These are phyloP conservation scores for Brachypalpus laphriformis DNA, from an alignment of 2,888 invertebrate species.

Conservation along the genomic window DNA sequence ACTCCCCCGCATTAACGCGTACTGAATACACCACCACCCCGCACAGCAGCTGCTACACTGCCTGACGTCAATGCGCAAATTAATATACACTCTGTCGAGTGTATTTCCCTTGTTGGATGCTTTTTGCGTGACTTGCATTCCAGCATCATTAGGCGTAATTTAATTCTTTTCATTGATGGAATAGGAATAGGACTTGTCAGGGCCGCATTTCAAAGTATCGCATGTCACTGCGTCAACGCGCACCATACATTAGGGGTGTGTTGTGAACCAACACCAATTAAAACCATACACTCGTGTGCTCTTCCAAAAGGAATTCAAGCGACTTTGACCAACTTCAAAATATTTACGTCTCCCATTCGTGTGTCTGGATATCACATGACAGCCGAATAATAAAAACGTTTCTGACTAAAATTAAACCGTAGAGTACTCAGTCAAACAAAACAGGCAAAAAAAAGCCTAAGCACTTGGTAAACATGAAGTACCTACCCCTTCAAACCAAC, in stretches of 20 bases:
- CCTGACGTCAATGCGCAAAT: slow-evolving; percentile 12
- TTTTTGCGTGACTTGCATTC: slow-evolving; percentile 40
- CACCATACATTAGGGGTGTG: background rate
- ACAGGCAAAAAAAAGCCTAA: background rate
- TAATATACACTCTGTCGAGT: background rate
- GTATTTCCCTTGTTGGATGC: background rate
- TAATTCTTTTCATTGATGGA: background rate
- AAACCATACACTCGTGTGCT: background rate
- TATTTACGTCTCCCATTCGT: background rate
- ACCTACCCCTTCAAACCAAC: background rate
- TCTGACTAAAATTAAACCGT: slow-evolving; percentile 41
- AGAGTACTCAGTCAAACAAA: slow-evolving; percentile 32
- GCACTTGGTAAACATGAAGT: slow-evolving; percentile 34
- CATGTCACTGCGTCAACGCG: background rate
- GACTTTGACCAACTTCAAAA: background rate
- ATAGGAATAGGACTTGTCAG: background rate
- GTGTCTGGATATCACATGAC: background rate
- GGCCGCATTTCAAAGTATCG: background rate
- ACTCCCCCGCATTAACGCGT: background rate
- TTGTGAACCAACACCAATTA: background rate
- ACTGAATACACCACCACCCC: background rate
- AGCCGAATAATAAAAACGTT: background rate
- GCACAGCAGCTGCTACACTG: too few species aligned
- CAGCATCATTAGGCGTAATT: slow-evolving; percentile 34
- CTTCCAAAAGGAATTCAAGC: background rate